These are phyloP conservation scores for Perizoma affinitatum DNA, from an alignment of 2,888 invertebrate species.

Conservation along the genomic window DNA sequence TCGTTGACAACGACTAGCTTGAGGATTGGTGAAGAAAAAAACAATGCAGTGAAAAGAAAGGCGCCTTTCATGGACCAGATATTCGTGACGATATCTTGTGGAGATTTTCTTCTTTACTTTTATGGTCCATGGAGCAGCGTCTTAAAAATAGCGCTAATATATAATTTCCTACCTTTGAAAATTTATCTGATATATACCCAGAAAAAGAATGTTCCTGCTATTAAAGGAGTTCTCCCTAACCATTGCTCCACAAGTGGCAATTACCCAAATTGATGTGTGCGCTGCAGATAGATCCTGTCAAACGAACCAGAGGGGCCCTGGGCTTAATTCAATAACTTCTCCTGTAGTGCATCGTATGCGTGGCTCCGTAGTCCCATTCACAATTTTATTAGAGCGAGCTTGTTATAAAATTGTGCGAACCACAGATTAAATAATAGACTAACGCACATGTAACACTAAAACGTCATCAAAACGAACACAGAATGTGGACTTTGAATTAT, in stretches of 20 bases:
- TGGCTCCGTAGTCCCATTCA: constrained; percentile 40
- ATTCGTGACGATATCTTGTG: too few species aligned
- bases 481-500: too few species aligned
- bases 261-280: constrained; percentile 80
- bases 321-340: constrained; percentile 73
- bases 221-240: constrained; percentile 9
- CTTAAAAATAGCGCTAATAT: too few species aligned
- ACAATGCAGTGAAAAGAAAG: too few species aligned
- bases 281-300: constrained; percentile 69
- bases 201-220: neutral
- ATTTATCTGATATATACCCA: constrained; percentile 2
- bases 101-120: too few species aligned
- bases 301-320: constrained; percentile 64
- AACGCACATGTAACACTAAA: too few species aligned
- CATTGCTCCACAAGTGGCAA: constrained; percentile 47
- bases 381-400: constrained; percentile 29
- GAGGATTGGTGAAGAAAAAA: too few species aligned
- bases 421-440: too few species aligned
- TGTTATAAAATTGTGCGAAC: neutral
- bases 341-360: constrained; percentile 41
- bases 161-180: neutral
- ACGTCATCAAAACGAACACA: too few species aligned
- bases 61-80: too few species aligned
- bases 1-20: too few species aligned
- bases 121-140: too few species aligned